Conservation (phyloP, 1,140 invertebrate genomes). For the Thrips palmi region DNA sequence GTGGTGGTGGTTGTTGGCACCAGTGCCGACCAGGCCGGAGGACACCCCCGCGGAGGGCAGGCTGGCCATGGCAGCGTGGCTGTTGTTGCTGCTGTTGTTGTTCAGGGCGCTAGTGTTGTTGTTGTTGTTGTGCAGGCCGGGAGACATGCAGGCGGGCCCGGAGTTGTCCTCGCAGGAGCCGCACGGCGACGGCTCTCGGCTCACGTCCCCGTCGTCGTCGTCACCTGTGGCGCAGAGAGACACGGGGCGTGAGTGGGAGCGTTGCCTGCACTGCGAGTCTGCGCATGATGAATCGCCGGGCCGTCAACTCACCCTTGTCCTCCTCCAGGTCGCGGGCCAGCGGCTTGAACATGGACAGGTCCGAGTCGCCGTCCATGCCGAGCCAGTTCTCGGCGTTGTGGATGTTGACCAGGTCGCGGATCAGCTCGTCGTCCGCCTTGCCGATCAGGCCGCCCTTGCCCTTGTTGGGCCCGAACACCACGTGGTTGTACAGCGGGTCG, state of each 20-base stretch:
- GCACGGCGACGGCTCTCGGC: conserved; percentile 12
- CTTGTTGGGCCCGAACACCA: conserved; percentile 75
- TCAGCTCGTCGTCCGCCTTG: conserved; percentile 78
- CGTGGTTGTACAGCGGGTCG: conserved; percentile 89
- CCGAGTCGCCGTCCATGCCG: conserved; percentile 75
- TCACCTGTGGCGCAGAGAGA: too few relatives aligned
- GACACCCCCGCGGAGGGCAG: neutral
- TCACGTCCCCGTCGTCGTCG: conserved; percentile 12
- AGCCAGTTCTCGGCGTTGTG: conserved; percentile 89
- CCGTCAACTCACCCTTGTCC: too few relatives aligned
- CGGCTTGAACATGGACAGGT: conserved; percentile 54
- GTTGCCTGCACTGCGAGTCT: too few relatives aligned
- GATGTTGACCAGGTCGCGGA: conserved; percentile 71
- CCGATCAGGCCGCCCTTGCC: conserved; percentile 84
- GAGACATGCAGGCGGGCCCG: too few relatives aligned
- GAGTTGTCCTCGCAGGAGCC: too few relatives aligned
- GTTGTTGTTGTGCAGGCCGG: too few relatives aligned
- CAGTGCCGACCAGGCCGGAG: conserved; percentile 7
- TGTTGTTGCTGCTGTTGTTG: too few relatives aligned
- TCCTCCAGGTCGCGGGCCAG: conserved; percentile 43
- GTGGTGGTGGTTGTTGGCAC: too few relatives aligned
- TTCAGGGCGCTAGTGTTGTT: neutral
- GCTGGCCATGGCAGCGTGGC: too few relatives aligned
- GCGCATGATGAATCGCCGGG: too few relatives aligned
- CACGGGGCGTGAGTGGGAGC: too few relatives aligned